Evolutionary conservation across 2,797 vertebrate genomes (phyloP), one percentile per base, ranked within the genome.

Genomic region (Oreochromis grahami): DNA sequence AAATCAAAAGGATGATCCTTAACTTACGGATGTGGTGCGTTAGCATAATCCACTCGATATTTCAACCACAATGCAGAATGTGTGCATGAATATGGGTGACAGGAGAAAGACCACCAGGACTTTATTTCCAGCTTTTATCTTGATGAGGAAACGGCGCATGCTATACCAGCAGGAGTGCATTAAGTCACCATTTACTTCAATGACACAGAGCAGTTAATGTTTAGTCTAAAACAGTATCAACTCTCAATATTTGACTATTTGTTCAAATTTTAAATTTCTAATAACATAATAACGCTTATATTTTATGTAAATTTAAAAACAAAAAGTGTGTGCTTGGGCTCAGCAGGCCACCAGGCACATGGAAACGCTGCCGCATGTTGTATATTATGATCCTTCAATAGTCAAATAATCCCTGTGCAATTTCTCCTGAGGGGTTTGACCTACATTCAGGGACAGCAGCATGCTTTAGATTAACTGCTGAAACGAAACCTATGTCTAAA

Each of bases 391-490:
- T 51, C 38, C 12, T 81, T 76, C 53, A 53, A 85, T 76, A 79
- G 52, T 17, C 24, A 56, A 43, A 56, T 36, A 55, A 65, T 63
- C 52, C 36, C 8, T 45, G 45, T 36, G 41, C 38, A 26, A 76
- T 58, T 83, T 79, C 26, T 91, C 79, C 79, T 80, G 68, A 56
- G 70, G 29, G 70, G 21, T 85, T 84, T 91, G 91, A 89, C 91
- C 91, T 92, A 94, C 81, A 92, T 94, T 88, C 53, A 26, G 79
- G 72, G 48, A 79, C 63, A 45, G 51, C 19, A 85, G 51, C 63
- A 79, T 77, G 81, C 52, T 89, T 89, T 88, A 82, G 36, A 88
- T 93, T 83, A 83, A 79, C 48, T 65, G 21, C 53, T 81, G 9
- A 55, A 56, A 43, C 8, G 1, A 72, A 72, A 72, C 68, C 41